Evolutionary conservation across 2,113 vertebrate species (phyloP).

Genomic region (Lonchura striata): DNA sequence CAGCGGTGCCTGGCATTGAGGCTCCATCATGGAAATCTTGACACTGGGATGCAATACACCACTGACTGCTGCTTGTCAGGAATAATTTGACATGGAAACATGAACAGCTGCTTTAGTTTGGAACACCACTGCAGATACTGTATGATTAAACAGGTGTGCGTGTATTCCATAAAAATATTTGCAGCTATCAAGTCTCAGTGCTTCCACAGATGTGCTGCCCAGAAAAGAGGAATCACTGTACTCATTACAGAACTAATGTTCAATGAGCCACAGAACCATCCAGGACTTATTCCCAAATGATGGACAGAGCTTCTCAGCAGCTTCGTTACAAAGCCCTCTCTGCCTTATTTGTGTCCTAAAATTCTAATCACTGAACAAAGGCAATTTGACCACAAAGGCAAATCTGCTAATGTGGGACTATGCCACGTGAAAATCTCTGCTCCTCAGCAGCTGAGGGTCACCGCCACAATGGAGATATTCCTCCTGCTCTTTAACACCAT

Average conservation of each 20-base stretch:
- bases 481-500: neutral
- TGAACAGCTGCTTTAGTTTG: neutral
- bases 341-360: neutral
- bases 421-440: accelerated
- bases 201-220: neutral
- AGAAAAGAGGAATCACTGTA: neutral
- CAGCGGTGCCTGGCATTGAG: neutral
- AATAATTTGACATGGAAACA: constrained; percentile 4
- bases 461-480: neutral
- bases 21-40: neutral
- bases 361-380: neutral
- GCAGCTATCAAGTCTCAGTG: neutral
- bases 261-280: neutral
- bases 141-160: neutral
- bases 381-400: neutral
- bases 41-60: neutral
- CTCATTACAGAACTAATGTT: neutral
- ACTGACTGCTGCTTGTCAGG: neutral
- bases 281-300: neutral
- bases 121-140: neutral
- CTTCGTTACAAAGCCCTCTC: neutral
- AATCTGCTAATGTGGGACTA: neutral
- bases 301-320: neutral
- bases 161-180: neutral
- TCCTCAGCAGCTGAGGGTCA: neutral